A percentile compares a stretch with the other conserved stretches of the same genome.
phyloP scores from a whole-genome alignment of 1,140 invertebrate species.

The Lucilia cuprina region DNA sequence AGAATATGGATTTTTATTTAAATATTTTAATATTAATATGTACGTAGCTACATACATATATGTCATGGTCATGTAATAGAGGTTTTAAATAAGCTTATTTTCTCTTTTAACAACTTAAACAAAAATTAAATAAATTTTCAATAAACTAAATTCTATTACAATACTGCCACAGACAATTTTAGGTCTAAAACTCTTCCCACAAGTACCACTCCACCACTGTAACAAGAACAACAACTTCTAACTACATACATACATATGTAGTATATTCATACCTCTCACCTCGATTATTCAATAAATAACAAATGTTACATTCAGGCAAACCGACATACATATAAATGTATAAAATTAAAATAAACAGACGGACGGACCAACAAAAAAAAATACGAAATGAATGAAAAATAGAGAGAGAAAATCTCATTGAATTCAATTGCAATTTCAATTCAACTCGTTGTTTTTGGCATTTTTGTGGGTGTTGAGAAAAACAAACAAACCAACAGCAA shows the following conservation, averaged over 20 bases:
- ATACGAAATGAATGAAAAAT: background rate
- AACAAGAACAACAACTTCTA: background rate
- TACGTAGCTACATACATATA: too few relatives aligned
- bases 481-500: background rate
- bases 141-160: background rate
- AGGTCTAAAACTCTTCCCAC: background rate
- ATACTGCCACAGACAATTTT: background rate
- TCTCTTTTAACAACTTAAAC: too few relatives aligned
- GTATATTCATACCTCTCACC: background rate
- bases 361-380: background rate
- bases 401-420: slow-evolving; percentile 6
- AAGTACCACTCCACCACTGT: background rate
- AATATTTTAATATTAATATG: too few relatives aligned
- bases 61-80: too few relatives aligned
- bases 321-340: background rate
- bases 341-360: background rate
- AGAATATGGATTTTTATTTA: too few relatives aligned
- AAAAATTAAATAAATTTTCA: too few relatives aligned
- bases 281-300: slow-evolving; percentile 1
- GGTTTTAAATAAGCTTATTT: too few relatives aligned
- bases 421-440: slow-evolving; percentile 8
- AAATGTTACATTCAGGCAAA: background rate
- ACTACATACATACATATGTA: background rate
- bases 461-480: background rate
- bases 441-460: slow-evolving; percentile 5